Conservation (phyloP, 2,113 vertebrate species). For the Bettongia penicillata region DNA sequence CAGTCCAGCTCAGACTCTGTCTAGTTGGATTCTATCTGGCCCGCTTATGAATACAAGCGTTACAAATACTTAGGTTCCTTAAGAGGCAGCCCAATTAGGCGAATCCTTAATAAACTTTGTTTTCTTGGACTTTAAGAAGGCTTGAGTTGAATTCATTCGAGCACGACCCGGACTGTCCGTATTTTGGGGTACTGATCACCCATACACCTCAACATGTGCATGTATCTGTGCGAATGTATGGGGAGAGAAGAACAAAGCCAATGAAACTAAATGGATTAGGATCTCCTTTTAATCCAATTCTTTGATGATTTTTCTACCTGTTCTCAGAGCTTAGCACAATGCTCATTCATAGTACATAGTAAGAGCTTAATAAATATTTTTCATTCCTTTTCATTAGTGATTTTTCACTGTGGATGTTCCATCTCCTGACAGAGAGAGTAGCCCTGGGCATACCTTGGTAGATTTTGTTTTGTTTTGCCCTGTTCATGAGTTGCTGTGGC, state of each 20-base stretch:
- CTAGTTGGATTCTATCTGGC: too few species aligned
- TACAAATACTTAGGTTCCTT: too few species aligned
- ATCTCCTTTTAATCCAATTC: background rate
- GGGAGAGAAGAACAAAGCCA: background rate
- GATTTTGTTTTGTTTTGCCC: background rate
- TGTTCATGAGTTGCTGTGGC: background rate
- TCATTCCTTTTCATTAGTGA: background rate
- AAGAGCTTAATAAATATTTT: background rate
- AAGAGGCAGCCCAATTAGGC: too few species aligned
- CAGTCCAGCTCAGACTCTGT: too few species aligned
- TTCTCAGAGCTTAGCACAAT: background rate
- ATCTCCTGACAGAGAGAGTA: background rate
- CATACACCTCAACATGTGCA: too few species aligned
- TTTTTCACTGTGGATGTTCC: background rate
- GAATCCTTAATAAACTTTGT: too few species aligned
- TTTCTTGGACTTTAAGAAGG: too few species aligned
- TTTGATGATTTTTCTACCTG: background rate
- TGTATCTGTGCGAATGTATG: background rate
- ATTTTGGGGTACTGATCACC: too few species aligned
- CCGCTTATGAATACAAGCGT: too few species aligned
- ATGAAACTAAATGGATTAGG: background rate
- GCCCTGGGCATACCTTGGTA: background rate
- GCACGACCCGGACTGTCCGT: too few species aligned
- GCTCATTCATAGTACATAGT: background rate
- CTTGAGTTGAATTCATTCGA: too few species aligned